A percentile compares a stretch with the other conserved stretches of the same genome.
Conservation (phyloP, 2,113 vertebrate genomes). For the Trinectes maculatus region DNA sequence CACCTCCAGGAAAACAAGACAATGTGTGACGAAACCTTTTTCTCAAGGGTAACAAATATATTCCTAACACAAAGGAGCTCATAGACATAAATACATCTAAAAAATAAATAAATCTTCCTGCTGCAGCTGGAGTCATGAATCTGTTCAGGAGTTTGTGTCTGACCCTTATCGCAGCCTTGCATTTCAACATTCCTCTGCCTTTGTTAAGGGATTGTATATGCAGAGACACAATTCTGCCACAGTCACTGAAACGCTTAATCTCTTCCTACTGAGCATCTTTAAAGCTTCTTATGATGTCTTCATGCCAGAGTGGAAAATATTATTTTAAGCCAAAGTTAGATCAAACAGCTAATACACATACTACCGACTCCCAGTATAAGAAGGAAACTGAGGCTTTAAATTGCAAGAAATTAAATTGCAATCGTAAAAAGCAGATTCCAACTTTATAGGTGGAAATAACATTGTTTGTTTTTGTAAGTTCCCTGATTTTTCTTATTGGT, state of each 20-base stretch:
- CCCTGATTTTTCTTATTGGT: not conserved
- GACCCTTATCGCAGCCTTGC: not conserved
- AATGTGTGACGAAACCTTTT: too few species aligned
- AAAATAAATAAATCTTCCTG: slow-evolving; percentile 5
- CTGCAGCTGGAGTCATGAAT: slow-evolving; percentile 1
- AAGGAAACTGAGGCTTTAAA: not conserved
- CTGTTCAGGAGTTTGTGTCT: not conserved
- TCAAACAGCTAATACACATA: not conserved
- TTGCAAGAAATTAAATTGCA: not conserved
- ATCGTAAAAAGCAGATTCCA: too few species aligned
- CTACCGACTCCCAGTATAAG: too few species aligned
- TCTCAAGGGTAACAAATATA: not conserved
- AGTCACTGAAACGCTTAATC: slow-evolving; percentile 7
- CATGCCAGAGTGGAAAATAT: not conserved
- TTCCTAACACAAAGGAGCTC: not conserved
- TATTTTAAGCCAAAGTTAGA: slow-evolving; percentile 3
- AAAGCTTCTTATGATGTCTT: slow-evolving; percentile 19
- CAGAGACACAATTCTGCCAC: not conserved
- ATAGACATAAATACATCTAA: not conserved
- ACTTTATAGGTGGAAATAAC: not conserved
- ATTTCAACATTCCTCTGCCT: slow-evolving; percentile 20
- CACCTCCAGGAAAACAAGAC: too few species aligned
- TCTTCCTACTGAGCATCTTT: slow-evolving; percentile 27
- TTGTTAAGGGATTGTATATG: not conserved
- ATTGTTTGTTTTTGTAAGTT: not conserved